Conservation (phyloP, 1,140 invertebrate genomes). For the Hestina assimilis region DNA sequence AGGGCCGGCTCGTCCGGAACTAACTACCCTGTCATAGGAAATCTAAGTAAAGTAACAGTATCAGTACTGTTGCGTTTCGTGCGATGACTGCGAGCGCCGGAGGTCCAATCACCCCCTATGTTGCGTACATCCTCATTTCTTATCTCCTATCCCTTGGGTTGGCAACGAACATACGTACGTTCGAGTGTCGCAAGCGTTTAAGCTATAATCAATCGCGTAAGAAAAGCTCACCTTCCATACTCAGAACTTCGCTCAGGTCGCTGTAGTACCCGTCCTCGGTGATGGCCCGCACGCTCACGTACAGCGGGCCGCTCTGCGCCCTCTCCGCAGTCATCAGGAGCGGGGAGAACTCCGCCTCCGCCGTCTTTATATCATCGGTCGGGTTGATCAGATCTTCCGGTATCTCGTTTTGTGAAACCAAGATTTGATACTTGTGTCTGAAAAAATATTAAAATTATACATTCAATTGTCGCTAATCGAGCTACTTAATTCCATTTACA, state of each 20-base stretch:
- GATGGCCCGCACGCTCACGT: constrained; percentile 82
- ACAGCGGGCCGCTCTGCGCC: constrained; percentile 77
- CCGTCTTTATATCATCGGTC: constrained; percentile 74
- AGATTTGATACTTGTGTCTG: constrained; percentile 82
- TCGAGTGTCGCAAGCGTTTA: not conserved
- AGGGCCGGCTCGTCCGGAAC: no score
- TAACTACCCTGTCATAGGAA: no score
- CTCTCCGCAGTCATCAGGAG: constrained; percentile 78
- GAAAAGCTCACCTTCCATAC: constrained; percentile 62
- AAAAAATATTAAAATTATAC: not conserved
- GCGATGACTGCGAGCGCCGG: no score
- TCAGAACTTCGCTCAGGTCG: constrained; percentile 80
- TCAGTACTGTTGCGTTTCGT: no score
- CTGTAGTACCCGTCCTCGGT: constrained; percentile 83
- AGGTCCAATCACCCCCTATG: no score
- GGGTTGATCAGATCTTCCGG: constrained; percentile 65
- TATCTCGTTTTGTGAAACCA: constrained; percentile 78
- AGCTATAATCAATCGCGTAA: constrained; percentile 19
- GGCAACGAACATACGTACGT: no score
- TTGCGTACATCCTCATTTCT: no score
- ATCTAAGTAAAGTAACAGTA: no score
- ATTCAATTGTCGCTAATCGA: no score
- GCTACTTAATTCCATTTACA: no score
- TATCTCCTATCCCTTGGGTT: no score
- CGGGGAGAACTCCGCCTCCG: constrained; percentile 77